Evolutionary conservation across 1,140 invertebrate genomes (phyloP).

Genomic region (Drosophila nebulosa): DNA sequence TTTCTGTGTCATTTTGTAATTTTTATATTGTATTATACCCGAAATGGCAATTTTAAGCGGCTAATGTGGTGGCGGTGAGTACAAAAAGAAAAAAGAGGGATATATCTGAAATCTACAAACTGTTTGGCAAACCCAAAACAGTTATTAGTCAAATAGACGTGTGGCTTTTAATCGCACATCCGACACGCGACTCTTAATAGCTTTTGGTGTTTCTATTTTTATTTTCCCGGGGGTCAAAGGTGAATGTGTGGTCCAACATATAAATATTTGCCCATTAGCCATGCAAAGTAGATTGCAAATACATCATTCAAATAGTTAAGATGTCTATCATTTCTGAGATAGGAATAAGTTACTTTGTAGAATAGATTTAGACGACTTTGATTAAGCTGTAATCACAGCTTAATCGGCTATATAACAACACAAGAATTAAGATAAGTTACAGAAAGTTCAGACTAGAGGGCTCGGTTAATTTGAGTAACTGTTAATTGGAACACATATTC

Average conservation of each 20-base stretch:
- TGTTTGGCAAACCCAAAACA: constrained; percentile 3
- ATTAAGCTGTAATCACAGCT: no score
- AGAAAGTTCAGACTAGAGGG: no score
- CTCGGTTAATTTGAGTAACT: no score
- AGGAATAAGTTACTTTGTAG: no score
- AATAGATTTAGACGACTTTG: no score
- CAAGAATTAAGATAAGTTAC: no score
- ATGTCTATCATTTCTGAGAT: no score
- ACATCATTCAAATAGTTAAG: no score
- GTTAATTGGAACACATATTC: no score
- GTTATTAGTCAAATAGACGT: constrained; percentile 35
- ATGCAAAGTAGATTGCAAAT: no score
- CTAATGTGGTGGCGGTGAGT: constrained; percentile 4
- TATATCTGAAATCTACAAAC: constrained; percentile 42
- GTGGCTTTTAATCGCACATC: constrained; percentile 44
- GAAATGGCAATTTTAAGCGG: background rate
- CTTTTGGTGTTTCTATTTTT: background rate
- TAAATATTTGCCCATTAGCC: background rate
- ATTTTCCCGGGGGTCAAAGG: background rate
- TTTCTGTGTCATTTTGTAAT: constrained; percentile 26
- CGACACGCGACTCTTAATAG: constrained; percentile 47
- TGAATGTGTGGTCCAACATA: background rate
- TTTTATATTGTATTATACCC: background rate
- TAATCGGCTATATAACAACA: no score
- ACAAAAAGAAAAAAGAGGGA: constrained; percentile 32